These are phyloP conservation scores for Trypoxylon attenuatum DNA, from an alignment of 2,888 invertebrate species.

Conservation along the genomic window DNA sequence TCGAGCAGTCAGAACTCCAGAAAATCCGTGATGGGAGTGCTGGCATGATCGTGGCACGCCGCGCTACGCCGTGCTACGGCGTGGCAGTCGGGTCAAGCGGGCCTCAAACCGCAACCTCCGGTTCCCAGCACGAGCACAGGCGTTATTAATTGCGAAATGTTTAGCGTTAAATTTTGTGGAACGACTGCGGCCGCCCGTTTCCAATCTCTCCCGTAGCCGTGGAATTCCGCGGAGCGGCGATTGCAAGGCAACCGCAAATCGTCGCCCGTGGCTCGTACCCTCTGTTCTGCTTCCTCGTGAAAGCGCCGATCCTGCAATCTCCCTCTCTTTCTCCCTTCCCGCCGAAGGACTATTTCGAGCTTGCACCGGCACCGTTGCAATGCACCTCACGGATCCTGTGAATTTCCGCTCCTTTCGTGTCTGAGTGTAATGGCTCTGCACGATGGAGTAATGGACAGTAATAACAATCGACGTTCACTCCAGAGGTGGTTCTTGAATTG, in stretches of 20 bases:
- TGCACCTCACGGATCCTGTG: too few relatives aligned
- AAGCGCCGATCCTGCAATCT: constrained; percentile 2
- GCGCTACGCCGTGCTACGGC: too few relatives aligned
- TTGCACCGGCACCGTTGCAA: too few relatives aligned
- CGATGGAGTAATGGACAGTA: constrained; percentile 46
- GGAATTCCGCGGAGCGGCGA: constrained; percentile 35
- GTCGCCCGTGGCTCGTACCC: constrained; percentile 26
- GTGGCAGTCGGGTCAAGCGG: constrained; percentile 37
- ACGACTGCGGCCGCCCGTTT: constrained; percentile 49
- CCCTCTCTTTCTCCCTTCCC: too few relatives aligned
- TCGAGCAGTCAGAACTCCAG: constrained; percentile 41
- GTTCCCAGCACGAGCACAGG: constrained; percentile 63
- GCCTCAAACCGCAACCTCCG: constrained; percentile 67
- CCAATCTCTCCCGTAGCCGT: constrained; percentile 16
- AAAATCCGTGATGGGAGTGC: constrained; percentile 46
- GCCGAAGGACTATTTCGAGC: too few relatives aligned
- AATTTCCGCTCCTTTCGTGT: too few relatives aligned
- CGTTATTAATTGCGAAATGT: constrained; percentile 70
- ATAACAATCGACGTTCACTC: constrained; percentile 27
- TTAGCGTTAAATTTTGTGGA: constrained; percentile 70
- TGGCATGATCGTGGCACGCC: too few relatives aligned
- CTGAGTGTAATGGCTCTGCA: constrained; percentile 6
- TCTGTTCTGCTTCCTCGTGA: background rate
- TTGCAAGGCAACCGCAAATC: constrained; percentile 40
- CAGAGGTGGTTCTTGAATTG: constrained; percentile 11